A percentile compares a stretch with the other conserved stretches of the same genome.
These are phyloP conservation scores for Myoxocephalus aenaeus DNA, from an alignment of 2,797 vertebrate genomes.

Conservation along the genomic window DNA sequence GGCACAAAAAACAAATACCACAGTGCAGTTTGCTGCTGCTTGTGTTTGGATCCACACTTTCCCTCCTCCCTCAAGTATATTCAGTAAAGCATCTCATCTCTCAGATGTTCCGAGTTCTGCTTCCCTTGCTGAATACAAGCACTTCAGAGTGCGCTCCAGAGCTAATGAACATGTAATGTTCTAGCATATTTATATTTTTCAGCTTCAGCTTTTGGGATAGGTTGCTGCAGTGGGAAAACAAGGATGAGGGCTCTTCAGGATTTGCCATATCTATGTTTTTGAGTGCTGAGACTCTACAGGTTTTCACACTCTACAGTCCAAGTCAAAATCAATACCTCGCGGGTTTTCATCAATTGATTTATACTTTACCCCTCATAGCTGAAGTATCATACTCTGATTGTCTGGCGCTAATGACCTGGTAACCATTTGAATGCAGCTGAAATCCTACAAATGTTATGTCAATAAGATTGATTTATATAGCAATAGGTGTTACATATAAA, in stretches of 20 bases:
- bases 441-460: conserved; percentile 78
- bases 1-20: conserved; percentile 57
- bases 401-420: conserved; percentile 67
- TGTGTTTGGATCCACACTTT: conserved; percentile 43
- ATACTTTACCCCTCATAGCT: conserved; percentile 45
- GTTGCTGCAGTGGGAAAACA: conserved; percentile 30
- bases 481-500: conserved; percentile 63
- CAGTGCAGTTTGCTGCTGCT: conserved; percentile 29
- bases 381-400: conserved; percentile 58
- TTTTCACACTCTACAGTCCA: conserved; percentile 33
- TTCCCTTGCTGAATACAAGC: conserved; percentile 41
- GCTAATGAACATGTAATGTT: conserved; percentile 68
- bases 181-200: conserved; percentile 51
- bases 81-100: conserved; percentile 54
- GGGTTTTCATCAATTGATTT: conserved; percentile 70
- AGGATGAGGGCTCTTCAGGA: conserved; percentile 45
- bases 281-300: conserved; percentile 24
- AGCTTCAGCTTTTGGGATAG: conserved; percentile 23
- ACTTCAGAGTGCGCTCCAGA: conserved; percentile 49
- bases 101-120: conserved; percentile 47
- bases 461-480: conserved; percentile 69
- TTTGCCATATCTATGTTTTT: conserved; percentile 37
- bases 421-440: conserved; percentile 64
- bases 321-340: conserved; percentile 62
- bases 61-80: conserved; percentile 52